These are phyloP conservation scores for Motacilla alba DNA, from an alignment of 2,113 vertebrate species.

Conservation along the genomic window DNA sequence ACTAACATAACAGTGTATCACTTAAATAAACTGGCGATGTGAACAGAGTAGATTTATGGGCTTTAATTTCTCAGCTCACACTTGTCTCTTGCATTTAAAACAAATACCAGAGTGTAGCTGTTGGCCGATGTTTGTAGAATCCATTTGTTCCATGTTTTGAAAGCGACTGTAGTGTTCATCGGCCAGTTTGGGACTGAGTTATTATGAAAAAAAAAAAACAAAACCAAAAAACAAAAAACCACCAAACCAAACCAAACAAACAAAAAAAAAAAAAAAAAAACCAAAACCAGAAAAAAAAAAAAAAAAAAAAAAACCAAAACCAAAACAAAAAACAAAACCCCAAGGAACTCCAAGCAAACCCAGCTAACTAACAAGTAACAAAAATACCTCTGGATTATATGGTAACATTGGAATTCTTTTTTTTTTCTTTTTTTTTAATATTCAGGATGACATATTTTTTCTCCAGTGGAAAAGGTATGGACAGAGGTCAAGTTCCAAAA, in stretches of 20 bases:
- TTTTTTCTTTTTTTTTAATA: background rate
- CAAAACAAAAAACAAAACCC: too few species aligned
- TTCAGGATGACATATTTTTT: background rate
- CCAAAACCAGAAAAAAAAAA: background rate
- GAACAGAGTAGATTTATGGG: slow-evolving; percentile 7
- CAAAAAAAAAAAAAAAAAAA: background rate
- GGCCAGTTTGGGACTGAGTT: background rate
- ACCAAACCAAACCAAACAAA: too few species aligned
- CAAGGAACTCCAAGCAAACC: background rate
- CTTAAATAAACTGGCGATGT: slow-evolving; percentile 43
- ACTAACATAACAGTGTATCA: slow-evolving; percentile 37
- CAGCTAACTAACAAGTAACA: background rate
- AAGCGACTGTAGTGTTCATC: background rate
- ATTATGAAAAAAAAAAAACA: background rate
- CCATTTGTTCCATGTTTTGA: slow-evolving; percentile 40
- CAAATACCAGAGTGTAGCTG: slow-evolving; percentile 30
- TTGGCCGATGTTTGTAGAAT: background rate
- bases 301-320: background rate
- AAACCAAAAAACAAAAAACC: too few species aligned
- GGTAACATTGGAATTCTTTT: background rate
- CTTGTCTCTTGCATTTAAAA: slow-evolving; percentile 30
- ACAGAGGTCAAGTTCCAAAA: background rate
- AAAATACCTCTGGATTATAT: background rate
- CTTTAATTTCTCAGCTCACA: slow-evolving; percentile 31
- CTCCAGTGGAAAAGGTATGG: background rate